A percentile compares a stretch with the other conserved stretches of the same genome.
These are phyloP conservation scores for Leptarthrus brevirostris DNA, from an alignment of 2,888 invertebrate species.

Conservation along the genomic window DNA sequence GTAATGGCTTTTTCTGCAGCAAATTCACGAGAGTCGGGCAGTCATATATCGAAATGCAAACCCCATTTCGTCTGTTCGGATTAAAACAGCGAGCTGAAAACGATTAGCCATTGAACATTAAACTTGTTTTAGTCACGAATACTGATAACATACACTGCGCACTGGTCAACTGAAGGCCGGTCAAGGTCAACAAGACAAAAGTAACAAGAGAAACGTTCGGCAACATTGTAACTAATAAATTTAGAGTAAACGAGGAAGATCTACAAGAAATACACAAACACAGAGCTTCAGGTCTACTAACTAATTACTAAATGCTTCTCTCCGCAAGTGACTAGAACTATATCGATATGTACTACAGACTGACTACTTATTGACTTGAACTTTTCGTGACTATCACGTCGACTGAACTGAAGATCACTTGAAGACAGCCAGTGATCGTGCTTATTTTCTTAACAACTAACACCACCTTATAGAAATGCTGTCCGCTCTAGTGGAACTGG, in stretches of 20 bases:
- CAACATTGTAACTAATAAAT: background rate
- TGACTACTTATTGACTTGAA: conserved; percentile 2
- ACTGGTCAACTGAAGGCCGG: conserved; percentile 1
- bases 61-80: conserved; percentile 61
- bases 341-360: background rate
- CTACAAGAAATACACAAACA: background rate
- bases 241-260: too few species aligned
- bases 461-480: background rate
- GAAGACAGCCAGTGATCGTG: background rate
- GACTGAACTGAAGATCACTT: conserved; percentile 27
- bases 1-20: conserved; percentile 55
- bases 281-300: background rate
- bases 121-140: background rate
- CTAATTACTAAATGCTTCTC: background rate
- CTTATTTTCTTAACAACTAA: conserved; percentile 5
- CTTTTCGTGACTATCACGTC: conserved; percentile 16
- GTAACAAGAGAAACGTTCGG: background rate
- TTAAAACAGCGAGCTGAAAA: conserved; percentile 68
- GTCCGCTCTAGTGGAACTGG: conserved; percentile 2
- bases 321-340: background rate
- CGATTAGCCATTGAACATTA: background rate
- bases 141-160: conserved; percentile 39
- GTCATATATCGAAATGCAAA: conserved; percentile 62
- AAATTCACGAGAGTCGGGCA: conserved; percentile 60
- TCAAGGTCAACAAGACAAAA: conserved; percentile 8